Base-by-base conservation (phyloP, 1,140 invertebrate genomes). In the Zaprionus camerounensis region DNA sequence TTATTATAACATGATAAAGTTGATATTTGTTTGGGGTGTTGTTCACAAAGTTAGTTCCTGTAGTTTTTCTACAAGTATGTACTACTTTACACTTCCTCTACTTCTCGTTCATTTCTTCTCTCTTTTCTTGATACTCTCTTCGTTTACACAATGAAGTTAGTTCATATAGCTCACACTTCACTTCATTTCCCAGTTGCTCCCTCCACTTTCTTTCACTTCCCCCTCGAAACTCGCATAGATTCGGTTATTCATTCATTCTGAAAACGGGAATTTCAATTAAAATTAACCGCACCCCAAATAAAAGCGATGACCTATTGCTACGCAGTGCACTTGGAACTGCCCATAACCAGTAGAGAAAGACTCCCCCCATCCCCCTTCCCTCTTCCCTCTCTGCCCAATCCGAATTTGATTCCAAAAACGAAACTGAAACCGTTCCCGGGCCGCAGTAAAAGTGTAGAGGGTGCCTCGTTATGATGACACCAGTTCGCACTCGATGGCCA, bases 251-350 rank as follows among this genome's bases (percentile, higher is more conserved):
- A 31, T 63, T 17, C 41, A 24, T 46, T 24, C 26, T 62, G 15
- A 20, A 46, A 62, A 12, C 41, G n/a, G n/a, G 61, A 31, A 63
- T 64, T 53, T 44, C 31, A 75, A 75, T 75, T 71, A 20, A 53
- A 71, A 58, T 63, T 56, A 44, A 75, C 53, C 38, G 15, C 58
- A 64, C 41, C 72, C 59, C 22, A 58, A 51, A 64, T 53, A 49
- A 13, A 51, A 24, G 28, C 15, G 55, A 36, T 70, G 59, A 75
- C 53, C 41, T 24, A 31, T 58, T 5, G 44, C 17, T 28, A 20
- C 28, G 34, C 55, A 72, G 38, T 75, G 58, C 73, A 76, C 34
- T 65, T 49, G 3, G 28, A 71, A 57, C 66, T 51, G 71, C 71
- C 24, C 12, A 15, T 15, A 68, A 46, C 64, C 49, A 28, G 58